A percentile compares a stretch with the other conserved stretches of the same genome.
Evolutionary conservation across 2,888 invertebrate genomes (phyloP).

Genomic region (Eupithecia insigniata): DNA sequence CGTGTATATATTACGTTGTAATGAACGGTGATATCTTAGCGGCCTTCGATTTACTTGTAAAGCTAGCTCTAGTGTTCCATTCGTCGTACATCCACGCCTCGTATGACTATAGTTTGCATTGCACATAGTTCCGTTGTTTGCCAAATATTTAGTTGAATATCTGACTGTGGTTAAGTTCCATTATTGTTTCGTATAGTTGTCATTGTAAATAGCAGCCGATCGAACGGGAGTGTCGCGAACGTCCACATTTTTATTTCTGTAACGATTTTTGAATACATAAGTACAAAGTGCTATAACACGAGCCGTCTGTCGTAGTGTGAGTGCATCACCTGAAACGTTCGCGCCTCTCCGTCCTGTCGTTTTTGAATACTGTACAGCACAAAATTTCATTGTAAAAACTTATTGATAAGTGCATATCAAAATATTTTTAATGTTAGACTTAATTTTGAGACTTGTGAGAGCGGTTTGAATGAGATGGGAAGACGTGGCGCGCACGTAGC

Average conservation of each 20-base stretch:
- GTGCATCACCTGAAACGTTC: conserved; percentile 49
- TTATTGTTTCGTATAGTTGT: conserved; percentile 64
- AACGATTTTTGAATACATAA: conserved; percentile 53
- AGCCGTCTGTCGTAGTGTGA: conserved; percentile 53
- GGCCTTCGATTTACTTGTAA: conserved; percentile 84
- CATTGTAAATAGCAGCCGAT: conserved; percentile 70
- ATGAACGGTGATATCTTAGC: conserved; percentile 84
- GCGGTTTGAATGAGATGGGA: conserved; percentile 50
- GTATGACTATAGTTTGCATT: conserved; percentile 60
- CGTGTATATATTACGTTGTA: conserved; percentile 77
- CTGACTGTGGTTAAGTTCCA: conserved; percentile 64
- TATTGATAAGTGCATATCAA: conserved; percentile 82
- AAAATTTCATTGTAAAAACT: conserved; percentile 78
- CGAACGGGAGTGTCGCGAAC: conserved; percentile 59
- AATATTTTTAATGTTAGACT: conserved; percentile 78
- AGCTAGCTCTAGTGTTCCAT: conserved; percentile 78
- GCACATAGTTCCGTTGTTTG: conserved; percentile 69
- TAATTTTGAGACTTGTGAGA: conserved; percentile 69
- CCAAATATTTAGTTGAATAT: conserved; percentile 77
- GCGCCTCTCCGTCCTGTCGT: conserved; percentile 53
- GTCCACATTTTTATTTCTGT: conserved; percentile 52
- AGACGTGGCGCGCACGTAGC: conserved; percentile 43
- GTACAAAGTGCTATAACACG: conserved; percentile 64
- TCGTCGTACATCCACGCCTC: conserved; percentile 60
- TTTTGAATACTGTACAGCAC: conserved; percentile 78